These are phyloP conservation scores for Sebastes alutus DNA, from an alignment of 2,797 vertebrate genomes.

Conservation along the genomic window DNA sequence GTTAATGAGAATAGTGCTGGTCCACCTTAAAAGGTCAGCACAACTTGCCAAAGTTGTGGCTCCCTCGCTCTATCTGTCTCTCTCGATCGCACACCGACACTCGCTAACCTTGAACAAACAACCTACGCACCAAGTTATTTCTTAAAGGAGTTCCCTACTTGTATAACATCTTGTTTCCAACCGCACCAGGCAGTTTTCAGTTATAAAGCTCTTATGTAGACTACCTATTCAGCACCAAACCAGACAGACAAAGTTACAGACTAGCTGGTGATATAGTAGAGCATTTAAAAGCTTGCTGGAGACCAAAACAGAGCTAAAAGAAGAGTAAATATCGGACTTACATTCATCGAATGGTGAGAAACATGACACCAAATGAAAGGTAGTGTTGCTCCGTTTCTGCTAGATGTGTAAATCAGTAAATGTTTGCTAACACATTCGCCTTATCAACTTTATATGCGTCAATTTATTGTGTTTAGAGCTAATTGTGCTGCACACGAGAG, in stretches of 20 bases:
- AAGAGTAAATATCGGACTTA: neutral
- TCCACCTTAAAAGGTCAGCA: no score
- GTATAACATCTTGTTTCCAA: neutral
- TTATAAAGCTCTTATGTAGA: neutral
- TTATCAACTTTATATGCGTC: neutral
- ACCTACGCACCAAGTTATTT: no score
- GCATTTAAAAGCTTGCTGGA: neutral
- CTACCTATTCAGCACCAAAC: neutral
- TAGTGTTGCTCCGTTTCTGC: neutral
- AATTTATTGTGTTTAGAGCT: neutral
- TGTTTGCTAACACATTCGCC: neutral
- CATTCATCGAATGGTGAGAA: neutral
- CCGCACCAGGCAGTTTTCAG: neutral
- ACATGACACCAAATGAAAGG: neutral
- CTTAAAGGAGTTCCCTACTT: no score
- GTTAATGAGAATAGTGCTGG: no score
- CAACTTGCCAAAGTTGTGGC: no score
- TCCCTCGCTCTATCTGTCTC: no score
- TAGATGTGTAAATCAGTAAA: neutral
- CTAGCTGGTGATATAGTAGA: neutral
- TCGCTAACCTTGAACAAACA: no score
- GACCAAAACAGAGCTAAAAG: neutral
- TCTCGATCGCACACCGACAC: no score
- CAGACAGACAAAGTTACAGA: neutral
- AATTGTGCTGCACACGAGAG: neutral